Percentiles rank a stretch among this genome's conserved stretches.
These are phyloP conservation scores for Micronycteris hirsuta DNA, from an alignment of 2,113 vertebrate genomes.

Conservation along the genomic window DNA sequence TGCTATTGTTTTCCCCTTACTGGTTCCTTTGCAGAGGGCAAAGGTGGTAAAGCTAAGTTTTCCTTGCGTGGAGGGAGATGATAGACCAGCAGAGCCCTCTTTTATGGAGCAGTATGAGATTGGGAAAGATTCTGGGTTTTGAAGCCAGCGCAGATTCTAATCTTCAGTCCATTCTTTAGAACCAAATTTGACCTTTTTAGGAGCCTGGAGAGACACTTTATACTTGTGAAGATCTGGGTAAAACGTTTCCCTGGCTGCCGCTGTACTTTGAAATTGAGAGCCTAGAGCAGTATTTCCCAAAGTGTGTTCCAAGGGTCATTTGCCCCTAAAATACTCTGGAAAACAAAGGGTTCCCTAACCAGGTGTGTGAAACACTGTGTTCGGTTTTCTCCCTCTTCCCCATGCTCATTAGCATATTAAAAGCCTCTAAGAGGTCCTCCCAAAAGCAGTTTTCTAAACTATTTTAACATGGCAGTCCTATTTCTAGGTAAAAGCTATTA, in stretches of 20 bases:
- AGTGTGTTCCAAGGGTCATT: neutral
- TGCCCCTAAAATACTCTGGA: neutral
- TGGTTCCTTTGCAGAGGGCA: constrained; percentile 24
- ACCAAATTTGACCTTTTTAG: constrained; percentile 39
- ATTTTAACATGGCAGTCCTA: constrained; percentile 26
- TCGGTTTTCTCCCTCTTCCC: neutral
- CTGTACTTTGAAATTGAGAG: constrained; percentile 30
- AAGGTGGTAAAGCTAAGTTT: neutral
- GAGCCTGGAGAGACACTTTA: constrained; percentile 34
- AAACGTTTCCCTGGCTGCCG: constrained; percentile 36
- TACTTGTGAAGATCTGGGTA: constrained; percentile 46
- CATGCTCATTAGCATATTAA: neutral
- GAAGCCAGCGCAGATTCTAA: constrained; percentile 44
- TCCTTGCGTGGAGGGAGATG: neutral
- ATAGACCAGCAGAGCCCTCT: neutral
- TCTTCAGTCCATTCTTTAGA: constrained; percentile 37
- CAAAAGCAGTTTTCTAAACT: constrained; percentile 11
- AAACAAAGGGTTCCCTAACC: constrained; percentile 15
- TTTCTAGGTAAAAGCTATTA: constrained; percentile 47
- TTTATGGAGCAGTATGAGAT: neutral
- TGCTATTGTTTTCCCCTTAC: neutral
- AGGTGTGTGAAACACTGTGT: neutral
- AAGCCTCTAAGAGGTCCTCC: neutral
- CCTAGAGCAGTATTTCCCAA: constrained; percentile 23
- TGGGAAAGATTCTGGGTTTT: constrained; percentile 18